Base-by-base conservation (phyloP, 2,113 vertebrate species). In the Elephas maximus region DNA sequence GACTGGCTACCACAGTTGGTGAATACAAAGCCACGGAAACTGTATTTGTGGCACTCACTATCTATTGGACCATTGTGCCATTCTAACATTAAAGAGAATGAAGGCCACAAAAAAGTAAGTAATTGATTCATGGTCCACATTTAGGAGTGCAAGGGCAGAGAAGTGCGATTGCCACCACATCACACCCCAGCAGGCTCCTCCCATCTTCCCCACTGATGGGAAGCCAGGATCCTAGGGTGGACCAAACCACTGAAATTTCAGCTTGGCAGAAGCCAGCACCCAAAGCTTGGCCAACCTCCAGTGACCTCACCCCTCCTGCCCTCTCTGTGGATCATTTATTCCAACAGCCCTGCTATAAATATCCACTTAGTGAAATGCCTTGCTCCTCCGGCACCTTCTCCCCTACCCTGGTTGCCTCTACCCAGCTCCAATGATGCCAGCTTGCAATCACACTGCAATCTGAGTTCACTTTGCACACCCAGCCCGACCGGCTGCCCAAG, bases 291-390 rank as follows among this genome's bases (percentile, higher is more conserved):
- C 97, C 89, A 30, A 1, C 83, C 76, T 86, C 96, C 97, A 96
- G 94, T 65, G 20, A 7, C 86, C 71, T 96, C 67, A 63, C 93
- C 57, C 78, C 91, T 96, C 93, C 77, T 93, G 95, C 51, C 95
- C 96, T 93, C 90, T 96, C 91, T 0, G 14, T 44, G 95, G 95
- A 87, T 97, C 95, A 97, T 88, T 97, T 90, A 93, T 93, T 93
- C 92, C 37, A 77, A 89, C 85, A 93, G 91, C n/a, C 78, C 88
- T 30, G 65, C 90, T 97, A 95, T 97, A 97, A 98, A 97, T 97
- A 98, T 60, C 90, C 73, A 85, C 97, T 97, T 94, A 93, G 94
- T 77, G 80, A 97, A 94, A 92, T 44, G 92, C 95, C 86, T 90
- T 65, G 41, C 94, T 97, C 87, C 53, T 33, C 1, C 0, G 90